These are phyloP conservation scores for Norana najaformis DNA, from an alignment of 2,888 invertebrate genomes.

Conservation along the genomic window DNA sequence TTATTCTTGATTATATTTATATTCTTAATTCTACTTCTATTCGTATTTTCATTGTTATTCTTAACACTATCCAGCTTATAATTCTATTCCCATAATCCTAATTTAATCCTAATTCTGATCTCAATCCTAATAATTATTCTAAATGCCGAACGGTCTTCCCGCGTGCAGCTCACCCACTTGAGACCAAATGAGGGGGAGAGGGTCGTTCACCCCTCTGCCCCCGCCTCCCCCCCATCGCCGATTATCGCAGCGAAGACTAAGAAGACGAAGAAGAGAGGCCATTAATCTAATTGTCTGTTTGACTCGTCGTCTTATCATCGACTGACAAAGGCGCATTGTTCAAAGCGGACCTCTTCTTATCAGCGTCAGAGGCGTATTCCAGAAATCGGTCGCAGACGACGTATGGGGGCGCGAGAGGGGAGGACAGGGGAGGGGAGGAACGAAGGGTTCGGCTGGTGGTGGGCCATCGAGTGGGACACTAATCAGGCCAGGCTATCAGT, in stretches of 20 bases:
- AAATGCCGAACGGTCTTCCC: background rate
- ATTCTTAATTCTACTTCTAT: too few species aligned
- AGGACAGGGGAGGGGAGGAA: background rate
- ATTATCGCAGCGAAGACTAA: background rate
- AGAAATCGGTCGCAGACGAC: background rate
- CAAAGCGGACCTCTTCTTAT: constrained; percentile 10
- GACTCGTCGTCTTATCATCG: background rate
- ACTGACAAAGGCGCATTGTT: background rate
- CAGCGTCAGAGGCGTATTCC: background rate
- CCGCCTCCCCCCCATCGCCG: background rate
- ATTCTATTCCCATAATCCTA: too few species aligned
- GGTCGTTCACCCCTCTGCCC: background rate
- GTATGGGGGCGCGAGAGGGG: background rate
- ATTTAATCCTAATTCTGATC: too few species aligned
- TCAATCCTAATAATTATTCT: background rate
- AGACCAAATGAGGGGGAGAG: background rate
- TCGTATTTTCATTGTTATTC: too few species aligned
- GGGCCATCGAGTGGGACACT: background rate
- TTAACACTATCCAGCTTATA: too few species aligned
- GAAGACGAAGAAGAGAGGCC: background rate
- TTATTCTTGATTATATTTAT: too few species aligned
- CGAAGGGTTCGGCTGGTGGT: background rate
- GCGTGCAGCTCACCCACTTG: background rate
- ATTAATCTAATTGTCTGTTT: constrained; percentile 5
- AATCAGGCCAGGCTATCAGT: background rate